These are phyloP conservation scores for Myiothlypis coronata DNA, from an alignment of 2,797 vertebrate species.

Conservation along the genomic window DNA sequence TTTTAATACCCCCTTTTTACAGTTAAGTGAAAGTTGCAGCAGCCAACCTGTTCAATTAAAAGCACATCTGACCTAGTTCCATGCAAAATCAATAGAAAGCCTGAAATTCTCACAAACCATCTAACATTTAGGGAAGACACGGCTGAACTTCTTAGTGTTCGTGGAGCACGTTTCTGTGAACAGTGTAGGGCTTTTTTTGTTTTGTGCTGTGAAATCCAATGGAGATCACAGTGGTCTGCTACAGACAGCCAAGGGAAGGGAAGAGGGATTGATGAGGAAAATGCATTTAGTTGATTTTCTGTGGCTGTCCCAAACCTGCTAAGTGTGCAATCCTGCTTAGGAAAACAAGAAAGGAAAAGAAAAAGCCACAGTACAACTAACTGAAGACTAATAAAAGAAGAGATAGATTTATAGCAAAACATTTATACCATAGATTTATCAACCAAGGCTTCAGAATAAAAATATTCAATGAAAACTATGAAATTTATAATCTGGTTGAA, in stretches of 20 bases:
- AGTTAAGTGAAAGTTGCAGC: conserved; percentile 61
- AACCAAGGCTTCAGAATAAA: not conserved
- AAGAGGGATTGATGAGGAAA: not conserved
- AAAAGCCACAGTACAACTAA: not conserved
- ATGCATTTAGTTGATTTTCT: not conserved
- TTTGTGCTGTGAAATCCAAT: not conserved
- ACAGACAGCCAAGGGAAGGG: not conserved
- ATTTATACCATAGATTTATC: not conserved
- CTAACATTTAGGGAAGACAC: conserved; percentile 37
- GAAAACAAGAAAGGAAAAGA: not conserved
- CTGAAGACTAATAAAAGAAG: not conserved
- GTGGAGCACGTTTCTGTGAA: not conserved
- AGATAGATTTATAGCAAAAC: not conserved
- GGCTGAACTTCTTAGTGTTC: not conserved
- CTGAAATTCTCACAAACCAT: not conserved
- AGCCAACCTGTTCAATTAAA: conserved; percentile 54
- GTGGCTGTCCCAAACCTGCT: not conserved
- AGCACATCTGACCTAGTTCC: conserved; percentile 73
- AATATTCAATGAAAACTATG: not conserved
- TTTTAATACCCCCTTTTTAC: conserved; percentile 69
- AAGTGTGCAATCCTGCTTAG: not conserved
- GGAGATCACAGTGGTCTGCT: not conserved
- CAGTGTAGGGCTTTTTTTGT: not conserved
- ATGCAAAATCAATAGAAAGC: conserved; percentile 62
- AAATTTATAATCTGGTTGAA: not conserved